A percentile compares a stretch with the other conserved stretches of the same genome.
Evolutionary conservation across 2,888 invertebrate species (phyloP).

Genomic region (Stramonita haemastoma): DNA sequence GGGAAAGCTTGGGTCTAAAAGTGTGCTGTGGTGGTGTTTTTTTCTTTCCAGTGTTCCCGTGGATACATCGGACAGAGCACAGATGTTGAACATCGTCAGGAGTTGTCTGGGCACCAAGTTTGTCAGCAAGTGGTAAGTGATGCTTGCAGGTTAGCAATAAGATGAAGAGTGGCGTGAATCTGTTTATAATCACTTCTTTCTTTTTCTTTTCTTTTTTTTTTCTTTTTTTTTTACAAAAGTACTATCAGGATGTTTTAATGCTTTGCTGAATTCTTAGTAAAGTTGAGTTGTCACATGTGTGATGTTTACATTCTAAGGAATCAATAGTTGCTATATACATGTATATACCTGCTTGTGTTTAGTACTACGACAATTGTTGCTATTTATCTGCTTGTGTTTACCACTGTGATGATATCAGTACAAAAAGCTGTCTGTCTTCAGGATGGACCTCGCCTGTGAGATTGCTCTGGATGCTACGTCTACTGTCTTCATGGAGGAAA

Average conservation of each 20-base stretch:
- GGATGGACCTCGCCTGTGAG: constrained; percentile 92
- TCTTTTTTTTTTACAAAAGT: too few relatives aligned
- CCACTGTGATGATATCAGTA: too few relatives aligned
- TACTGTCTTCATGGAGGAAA: constrained; percentile 90
- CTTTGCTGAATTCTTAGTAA: background rate
- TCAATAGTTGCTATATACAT: too few relatives aligned
- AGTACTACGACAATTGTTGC: too few relatives aligned
- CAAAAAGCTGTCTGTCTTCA: constrained; percentile 47
- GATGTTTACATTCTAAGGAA: too few relatives aligned
- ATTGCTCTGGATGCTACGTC: constrained; percentile 97
- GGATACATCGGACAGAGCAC: constrained; percentile 86
- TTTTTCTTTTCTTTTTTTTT: too few relatives aligned
- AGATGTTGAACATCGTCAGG: constrained; percentile 90
- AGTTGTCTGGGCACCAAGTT: constrained; percentile 99
- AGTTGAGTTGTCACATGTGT: too few relatives aligned
- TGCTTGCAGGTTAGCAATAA: background rate
- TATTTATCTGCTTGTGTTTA: too few relatives aligned
- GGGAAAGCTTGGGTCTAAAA: background rate
- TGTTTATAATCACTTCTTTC: too few relatives aligned
- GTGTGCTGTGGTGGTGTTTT: background rate
- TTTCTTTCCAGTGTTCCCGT: constrained; percentile 86
- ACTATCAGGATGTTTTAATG: too few relatives aligned
- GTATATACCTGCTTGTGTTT: too few relatives aligned
- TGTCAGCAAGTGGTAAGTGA: constrained; percentile 89
- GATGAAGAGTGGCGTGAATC: too few relatives aligned